phyloP scores from a whole-genome alignment of 2,888 invertebrate species.

The Nomada lathburiana region DNA sequence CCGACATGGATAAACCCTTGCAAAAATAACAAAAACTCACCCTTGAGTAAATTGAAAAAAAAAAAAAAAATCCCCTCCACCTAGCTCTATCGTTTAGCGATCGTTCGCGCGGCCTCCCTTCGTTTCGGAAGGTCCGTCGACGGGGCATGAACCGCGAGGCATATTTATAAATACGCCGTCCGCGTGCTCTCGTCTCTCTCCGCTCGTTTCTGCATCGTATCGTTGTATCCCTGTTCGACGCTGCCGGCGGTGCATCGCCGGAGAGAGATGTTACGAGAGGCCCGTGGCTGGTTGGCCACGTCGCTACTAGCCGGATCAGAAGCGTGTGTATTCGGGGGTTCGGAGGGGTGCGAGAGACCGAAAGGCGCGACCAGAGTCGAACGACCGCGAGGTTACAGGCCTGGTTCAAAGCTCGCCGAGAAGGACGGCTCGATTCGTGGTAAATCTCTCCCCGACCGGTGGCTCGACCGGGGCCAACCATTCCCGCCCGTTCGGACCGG shows the following conservation, averaged over 20 bases:
- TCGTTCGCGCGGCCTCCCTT: conserved; percentile 58
- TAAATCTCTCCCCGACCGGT: conserved; percentile 52
- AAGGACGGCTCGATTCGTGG: conserved; percentile 62
- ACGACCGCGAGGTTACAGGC: conserved; percentile 63
- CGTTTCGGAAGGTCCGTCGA: conserved; percentile 72
- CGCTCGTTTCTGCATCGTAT: conserved; percentile 24
- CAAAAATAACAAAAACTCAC: too few species aligned
- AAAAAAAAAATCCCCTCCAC: too few species aligned
- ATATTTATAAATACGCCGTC: conserved; percentile 81
- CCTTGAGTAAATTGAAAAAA: too few species aligned
- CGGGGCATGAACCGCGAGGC: conserved; percentile 64
- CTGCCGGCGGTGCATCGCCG: too few species aligned
- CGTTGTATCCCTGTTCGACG: conserved; percentile 10
- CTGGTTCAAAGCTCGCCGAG: conserved; percentile 67
- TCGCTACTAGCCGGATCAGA: conserved; percentile 22
- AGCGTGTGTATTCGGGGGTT: conserved; percentile 7
- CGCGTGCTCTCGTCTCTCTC: conserved; percentile 8
- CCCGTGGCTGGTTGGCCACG: neutral
- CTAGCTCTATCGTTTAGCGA: too few species aligned
- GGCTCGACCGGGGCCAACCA: conserved; percentile 38
- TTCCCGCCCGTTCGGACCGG: conserved; percentile 20
- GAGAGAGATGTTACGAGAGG: conserved; percentile 6
- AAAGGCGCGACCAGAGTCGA: conserved; percentile 63
- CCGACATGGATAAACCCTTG: too few species aligned
- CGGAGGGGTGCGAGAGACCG: conserved; percentile 33